A percentile compares a stretch with the other conserved stretches of the same genome.
phyloP scores from a whole-genome alignment of 2,797 vertebrate genomes.

The Sparidentex hasta region DNA sequence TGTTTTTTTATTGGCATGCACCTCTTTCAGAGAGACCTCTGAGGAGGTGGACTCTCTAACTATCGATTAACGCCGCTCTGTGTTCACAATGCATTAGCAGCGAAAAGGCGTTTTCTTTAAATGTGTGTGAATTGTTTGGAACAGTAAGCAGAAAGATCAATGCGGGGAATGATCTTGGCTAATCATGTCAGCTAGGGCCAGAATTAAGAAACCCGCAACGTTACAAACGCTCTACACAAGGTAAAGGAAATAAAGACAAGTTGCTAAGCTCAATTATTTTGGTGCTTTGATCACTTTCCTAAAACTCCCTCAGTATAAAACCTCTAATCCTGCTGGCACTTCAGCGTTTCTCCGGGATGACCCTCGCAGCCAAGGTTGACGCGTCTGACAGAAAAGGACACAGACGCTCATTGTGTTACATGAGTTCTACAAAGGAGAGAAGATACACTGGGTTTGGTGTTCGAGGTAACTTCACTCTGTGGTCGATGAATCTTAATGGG shows the following conservation, averaged over 20 bases:
- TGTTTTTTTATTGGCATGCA: conserved; percentile 62
- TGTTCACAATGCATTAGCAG: conserved; percentile 70
- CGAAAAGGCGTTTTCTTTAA: conserved; percentile 58
- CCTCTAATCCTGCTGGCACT: conserved; percentile 56
- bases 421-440: conserved; percentile 51
- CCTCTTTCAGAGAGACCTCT: conserved; percentile 44
- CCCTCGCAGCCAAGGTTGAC: conserved; percentile 62
- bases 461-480: conserved; percentile 71
- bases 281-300: conserved; percentile 68
- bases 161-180: conserved; percentile 53
- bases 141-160: conserved; percentile 62
- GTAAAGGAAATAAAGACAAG: conserved; percentile 43
- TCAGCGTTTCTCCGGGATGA: conserved; percentile 34
- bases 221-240: conserved; percentile 24
- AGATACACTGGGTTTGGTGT: conserved; percentile 64
- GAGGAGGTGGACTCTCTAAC: conserved; percentile 50
- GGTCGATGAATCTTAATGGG: conserved; percentile 84
- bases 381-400: conserved; percentile 72
- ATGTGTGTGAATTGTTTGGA: conserved; percentile 63
- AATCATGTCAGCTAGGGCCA: conserved; percentile 52
- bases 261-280: conserved; percentile 63
- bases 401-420: conserved; percentile 51
- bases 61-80: conserved; percentile 64
- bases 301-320: conserved; percentile 64
- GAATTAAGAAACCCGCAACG: conserved; percentile 40